Evolutionary conservation across 2,113 vertebrate genomes (phyloP).

Genomic region (Ammodytes dubius): DNA sequence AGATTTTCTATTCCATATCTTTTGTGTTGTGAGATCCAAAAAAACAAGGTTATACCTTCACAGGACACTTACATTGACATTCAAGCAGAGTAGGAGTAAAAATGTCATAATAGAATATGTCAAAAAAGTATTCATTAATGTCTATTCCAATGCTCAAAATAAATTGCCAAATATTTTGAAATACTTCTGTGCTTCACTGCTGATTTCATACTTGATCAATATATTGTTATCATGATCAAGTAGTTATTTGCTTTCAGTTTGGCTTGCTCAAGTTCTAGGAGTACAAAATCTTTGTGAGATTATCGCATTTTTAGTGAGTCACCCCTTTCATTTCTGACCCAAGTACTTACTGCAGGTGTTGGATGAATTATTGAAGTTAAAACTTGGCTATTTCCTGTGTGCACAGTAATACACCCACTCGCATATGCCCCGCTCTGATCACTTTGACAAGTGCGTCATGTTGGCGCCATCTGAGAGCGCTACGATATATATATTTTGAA

Average conservation of each 20-base stretch:
- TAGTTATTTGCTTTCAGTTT: conserved; percentile 36
- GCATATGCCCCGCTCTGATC: conserved; percentile 77
- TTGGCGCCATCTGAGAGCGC: conserved; percentile 61
- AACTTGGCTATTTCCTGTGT: conserved; percentile 62
- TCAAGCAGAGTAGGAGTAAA: not conserved
- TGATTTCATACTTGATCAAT: conserved; percentile 25
- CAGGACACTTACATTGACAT: not conserved
- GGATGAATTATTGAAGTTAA: conserved; percentile 71
- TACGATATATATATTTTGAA: conserved; percentile 61
- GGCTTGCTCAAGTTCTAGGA: conserved; percentile 16
- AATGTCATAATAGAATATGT: conserved; percentile 4
- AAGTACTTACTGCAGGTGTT: conserved; percentile 75
- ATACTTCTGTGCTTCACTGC: conserved; percentile 38
- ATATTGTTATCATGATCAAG: conserved; percentile 22
- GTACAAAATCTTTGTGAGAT: conserved; percentile 54
- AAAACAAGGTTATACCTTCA: not conserved
- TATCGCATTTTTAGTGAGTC: conserved; percentile 61
- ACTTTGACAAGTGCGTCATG: conserved; percentile 74
- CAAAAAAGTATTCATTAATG: not conserved
- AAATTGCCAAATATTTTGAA: conserved; percentile 32
- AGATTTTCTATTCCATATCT: not conserved
- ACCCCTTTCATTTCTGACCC: conserved; percentile 47
- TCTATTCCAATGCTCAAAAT: not conserved
- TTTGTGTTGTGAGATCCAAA: not conserved
- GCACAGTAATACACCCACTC: conserved; percentile 71